phyloP scores from a whole-genome alignment of 2,797 vertebrate genomes.

The Chiloscyllium punctatum region DNA sequence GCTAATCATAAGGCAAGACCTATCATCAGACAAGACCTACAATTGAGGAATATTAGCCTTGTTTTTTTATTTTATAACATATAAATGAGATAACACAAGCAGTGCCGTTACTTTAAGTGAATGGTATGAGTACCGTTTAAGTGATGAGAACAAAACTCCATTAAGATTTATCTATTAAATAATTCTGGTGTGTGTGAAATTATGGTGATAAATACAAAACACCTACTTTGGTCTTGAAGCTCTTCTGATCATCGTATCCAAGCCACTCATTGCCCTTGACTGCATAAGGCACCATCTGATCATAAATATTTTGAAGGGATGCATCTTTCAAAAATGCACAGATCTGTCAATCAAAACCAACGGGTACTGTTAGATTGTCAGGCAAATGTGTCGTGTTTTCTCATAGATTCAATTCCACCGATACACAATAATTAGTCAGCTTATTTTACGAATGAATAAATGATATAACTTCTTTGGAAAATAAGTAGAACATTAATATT shows the following conservation, averaged over 20 bases:
- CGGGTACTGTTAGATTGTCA: not conserved
- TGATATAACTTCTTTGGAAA: not conserved
- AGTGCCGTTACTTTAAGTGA: too few species aligned
- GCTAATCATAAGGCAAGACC: too few species aligned
- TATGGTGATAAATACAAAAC: not conserved
- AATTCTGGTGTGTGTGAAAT: not conserved
- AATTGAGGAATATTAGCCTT: too few species aligned
- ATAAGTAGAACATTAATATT: not conserved
- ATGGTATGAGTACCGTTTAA: too few species aligned
- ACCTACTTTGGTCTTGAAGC: not conserved
- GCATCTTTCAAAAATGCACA: not conserved
- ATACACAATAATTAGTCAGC: not conserved
- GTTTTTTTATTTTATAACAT: too few species aligned
- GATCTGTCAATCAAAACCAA: not conserved
- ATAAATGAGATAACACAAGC: too few species aligned
- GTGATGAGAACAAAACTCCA: too few species aligned
- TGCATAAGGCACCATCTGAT: not conserved
- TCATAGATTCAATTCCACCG: not conserved
- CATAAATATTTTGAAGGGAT: not conserved
- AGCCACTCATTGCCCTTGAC: not conserved
- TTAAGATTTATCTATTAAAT: too few species aligned
- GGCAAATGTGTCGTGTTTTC: not conserved
- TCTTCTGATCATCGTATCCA: not conserved
- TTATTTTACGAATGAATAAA: not conserved
- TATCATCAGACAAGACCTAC: too few species aligned